Evolutionary conservation across 30 jellyfish, hydroid and myxozoan species (phyloP).

Genomic region (Turritopsis rubra): DNA sequence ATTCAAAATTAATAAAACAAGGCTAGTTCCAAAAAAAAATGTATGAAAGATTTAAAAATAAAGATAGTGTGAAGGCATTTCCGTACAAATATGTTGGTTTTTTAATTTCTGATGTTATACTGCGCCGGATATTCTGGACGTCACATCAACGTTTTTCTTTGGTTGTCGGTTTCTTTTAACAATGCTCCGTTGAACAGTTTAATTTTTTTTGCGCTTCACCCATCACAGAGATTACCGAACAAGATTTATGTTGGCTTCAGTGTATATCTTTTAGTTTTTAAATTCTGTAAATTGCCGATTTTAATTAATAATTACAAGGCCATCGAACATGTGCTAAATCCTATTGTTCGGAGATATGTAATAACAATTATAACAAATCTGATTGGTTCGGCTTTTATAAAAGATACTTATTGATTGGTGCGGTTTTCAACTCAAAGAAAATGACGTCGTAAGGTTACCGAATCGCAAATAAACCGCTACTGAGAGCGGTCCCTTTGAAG

Average conservation of each 20-base stretch:
- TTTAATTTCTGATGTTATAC: neutral
- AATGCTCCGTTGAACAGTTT: neutral
- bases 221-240: neutral
- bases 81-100: neutral
- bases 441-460: constrained; percentile 41
- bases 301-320: constrained; percentile 34
- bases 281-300: constrained; percentile 13
- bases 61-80: neutral
- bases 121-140: neutral
- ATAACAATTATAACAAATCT: constrained; percentile 13
- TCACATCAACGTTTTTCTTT: neutral
- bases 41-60: neutral
- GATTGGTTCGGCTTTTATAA: constrained; percentile 40
- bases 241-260: neutral
- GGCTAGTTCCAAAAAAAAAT: neutral
- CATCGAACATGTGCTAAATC: constrained; percentile 43
- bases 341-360: constrained; percentile 30
- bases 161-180: neutral
- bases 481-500: constrained; percentile 38
- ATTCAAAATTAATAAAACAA: too few relatives aligned
- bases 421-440: constrained; percentile 30
- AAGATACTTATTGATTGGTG: constrained; percentile 23
- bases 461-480: constrained; percentile 33
- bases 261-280: constrained; percentile 4
- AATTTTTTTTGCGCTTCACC: neutral